These are phyloP conservation scores for Dermatemys mawii DNA, from an alignment of 2,113 vertebrate species.

Conservation along the genomic window DNA sequence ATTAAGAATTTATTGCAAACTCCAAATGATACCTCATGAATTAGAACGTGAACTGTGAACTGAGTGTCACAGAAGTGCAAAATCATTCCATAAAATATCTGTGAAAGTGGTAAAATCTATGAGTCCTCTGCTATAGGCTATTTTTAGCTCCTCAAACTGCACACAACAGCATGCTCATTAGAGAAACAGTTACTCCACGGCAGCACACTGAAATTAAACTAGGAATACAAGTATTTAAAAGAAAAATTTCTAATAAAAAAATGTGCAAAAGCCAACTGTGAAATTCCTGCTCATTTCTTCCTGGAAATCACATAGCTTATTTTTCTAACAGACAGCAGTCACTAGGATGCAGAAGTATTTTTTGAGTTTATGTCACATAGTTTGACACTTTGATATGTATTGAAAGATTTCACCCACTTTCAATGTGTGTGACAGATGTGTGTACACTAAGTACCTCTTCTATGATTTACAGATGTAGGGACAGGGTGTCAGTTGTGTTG, in stretches of 20 bases:
- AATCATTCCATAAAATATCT: conserved; percentile 77
- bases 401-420: conserved; percentile 6
- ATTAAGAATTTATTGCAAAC: conserved; percentile 66
- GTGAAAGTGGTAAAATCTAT: conserved; percentile 66
- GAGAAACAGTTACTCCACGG: conserved; percentile 37
- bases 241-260: background rate
- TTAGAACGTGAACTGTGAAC: conserved; percentile 70
- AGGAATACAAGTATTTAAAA: background rate
- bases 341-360: background rate
- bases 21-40: conserved; percentile 72
- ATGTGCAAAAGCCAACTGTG: background rate
- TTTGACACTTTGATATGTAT: conserved; percentile 23
- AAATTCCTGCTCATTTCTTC: background rate
- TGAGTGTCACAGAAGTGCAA: conserved; percentile 68
- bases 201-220: background rate
- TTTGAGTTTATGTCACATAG: background rate
- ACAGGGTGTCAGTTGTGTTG: background rate
- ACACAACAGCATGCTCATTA: conserved; percentile 10
- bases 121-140: conserved; percentile 62
- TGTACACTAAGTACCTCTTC: background rate
- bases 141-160: conserved; percentile 67
- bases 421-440: background rate
- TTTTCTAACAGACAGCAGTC: conserved; percentile 16
- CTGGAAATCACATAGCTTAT: background rate
- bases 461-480: background rate